Evolutionary conservation across 2,113 vertebrate genomes (phyloP).

Genomic region (Centrocercus urophasianus): DNA sequence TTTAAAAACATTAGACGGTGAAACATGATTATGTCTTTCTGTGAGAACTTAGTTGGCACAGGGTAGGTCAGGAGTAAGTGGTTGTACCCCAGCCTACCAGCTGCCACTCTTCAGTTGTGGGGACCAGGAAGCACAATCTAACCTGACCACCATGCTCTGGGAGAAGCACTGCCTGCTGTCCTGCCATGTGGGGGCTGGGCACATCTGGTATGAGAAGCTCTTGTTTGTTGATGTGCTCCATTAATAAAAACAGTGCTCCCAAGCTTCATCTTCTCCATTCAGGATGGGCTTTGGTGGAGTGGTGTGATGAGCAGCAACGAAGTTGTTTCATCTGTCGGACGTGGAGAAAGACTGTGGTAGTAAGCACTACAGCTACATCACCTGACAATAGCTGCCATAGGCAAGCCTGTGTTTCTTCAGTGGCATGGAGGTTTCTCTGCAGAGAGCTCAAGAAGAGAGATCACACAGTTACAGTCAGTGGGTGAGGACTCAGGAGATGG

Average conservation of each 20-base stretch:
- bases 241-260: not conserved
- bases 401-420: not conserved
- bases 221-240: not conserved
- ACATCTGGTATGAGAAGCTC: not conserved
- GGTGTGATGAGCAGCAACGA: not conserved
- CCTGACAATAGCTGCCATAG: not conserved
- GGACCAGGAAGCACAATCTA: not conserved
- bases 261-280: not conserved
- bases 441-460: not conserved
- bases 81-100: not conserved
- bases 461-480: not conserved
- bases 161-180: not conserved
- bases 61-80: not conserved
- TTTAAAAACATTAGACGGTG: not conserved
- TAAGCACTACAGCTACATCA: not conserved
- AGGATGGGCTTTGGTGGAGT: not conserved
- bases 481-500: fast-evolving
- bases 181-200: not conserved
- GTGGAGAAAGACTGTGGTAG: not conserved
- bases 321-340: not conserved
- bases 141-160: not conserved
- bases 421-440: fast-evolving
- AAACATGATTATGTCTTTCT: not conserved
- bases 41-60: not conserved
- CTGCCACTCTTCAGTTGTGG: not conserved